These are phyloP conservation scores for Xylophagus ater DNA, from an alignment of 2,888 invertebrate genomes.

Conservation along the genomic window DNA sequence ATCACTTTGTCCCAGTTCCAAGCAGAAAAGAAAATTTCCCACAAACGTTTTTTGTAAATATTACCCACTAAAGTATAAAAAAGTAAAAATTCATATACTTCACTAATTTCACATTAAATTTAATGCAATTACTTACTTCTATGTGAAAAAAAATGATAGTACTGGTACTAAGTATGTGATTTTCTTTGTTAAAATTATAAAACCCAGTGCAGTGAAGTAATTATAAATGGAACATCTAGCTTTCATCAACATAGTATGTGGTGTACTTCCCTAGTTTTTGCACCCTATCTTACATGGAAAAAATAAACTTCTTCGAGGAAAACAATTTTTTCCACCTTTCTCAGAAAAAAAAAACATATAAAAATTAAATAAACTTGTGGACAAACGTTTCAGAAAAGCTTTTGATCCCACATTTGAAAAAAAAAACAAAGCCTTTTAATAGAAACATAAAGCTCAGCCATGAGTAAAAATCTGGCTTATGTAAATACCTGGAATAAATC, in stretches of 20 bases:
- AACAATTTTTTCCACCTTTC: background rate
- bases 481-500: constrained; percentile 14
- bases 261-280: background rate
- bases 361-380: constrained; percentile 9
- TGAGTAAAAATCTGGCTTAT: constrained; percentile 15
- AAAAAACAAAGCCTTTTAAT: constrained; percentile 14
- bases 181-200: too few species aligned
- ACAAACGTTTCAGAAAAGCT: constrained; percentile 10
- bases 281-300: background rate
- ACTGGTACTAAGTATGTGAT: too few species aligned
- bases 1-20: too few species aligned
- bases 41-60: too few species aligned
- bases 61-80: too few species aligned
- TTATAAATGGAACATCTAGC: background rate
- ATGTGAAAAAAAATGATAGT: too few species aligned
- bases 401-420: constrained; percentile 13
- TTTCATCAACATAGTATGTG: background rate
- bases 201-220: too few species aligned
- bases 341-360: background rate
- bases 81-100: too few species aligned
- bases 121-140: too few species aligned
- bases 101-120: too few species aligned
- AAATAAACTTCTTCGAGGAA: background rate
- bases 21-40: too few species aligned
- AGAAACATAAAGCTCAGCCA: constrained; percentile 15